Evolutionary conservation across 1,140 invertebrate species (phyloP), one percentile per base, ranked within the genome.

Genomic region (Caenorhabditis latens): DNA sequence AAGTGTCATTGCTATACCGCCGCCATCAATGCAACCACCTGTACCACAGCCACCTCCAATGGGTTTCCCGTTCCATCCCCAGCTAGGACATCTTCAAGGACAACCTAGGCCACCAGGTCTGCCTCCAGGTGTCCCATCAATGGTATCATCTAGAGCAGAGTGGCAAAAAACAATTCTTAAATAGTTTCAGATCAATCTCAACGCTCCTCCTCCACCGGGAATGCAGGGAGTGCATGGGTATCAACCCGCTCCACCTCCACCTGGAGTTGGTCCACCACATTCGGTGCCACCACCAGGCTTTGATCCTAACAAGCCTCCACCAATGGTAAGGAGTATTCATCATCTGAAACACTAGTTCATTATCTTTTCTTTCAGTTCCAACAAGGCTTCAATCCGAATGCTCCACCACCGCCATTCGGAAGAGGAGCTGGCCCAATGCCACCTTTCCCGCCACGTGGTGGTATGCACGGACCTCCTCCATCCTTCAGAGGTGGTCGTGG

Each of bases 21-120:
- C 71, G 5, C 71, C 71, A 24, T 13, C 43, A 8, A 32, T 50
- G 43, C 71, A 79, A 58, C 84, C 61, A 50, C 65, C 85, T n/a
- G 48, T 57, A 14, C 65, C 65, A 71, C 67, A 86, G n/a, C 65
- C 85, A 7, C 67, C 79, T 42, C 48, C 58, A 63, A 42, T 79
- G 43, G 71, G 71, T 4, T 79, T 50, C 21, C 71, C 71, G 1
- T 79, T 79, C 40, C 71, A 79, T 50, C 71, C 43, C 4, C 71
- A 79, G 42, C 11, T 79, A 13, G 40, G 13, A 21, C 63, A 67
- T 14, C 46, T 79, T 43, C 65, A 40, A 6, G 42, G 65, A 16
- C 71, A 79, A 50, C 71, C 71, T 2, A 79, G 71, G 53, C 71
- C 84, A 65, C 32, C 58, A 42, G 67, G 50, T 55, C 85, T 79